Evolutionary conservation across 2,797 vertebrate species (phyloP), one percentile per base, ranked within the genome.

Genomic region (Jordanella pulchra): DNA sequence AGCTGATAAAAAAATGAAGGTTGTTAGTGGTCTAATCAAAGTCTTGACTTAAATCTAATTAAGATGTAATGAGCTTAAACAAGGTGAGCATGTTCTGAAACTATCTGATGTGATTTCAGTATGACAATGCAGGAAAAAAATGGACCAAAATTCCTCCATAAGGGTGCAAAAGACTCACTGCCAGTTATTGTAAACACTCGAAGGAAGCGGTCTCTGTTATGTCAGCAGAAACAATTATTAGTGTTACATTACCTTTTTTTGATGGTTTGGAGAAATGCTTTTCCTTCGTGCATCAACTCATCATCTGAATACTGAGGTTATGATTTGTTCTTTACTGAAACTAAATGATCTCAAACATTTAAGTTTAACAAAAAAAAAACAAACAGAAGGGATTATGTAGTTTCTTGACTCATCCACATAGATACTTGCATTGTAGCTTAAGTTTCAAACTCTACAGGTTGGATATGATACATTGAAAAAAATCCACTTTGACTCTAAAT

Each of bases 401-500:
- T 15, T 47, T 15, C 13, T 2, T 15, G 9, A 44, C 13, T 44
- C 3, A 4, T 44, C 13, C 15, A 56, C 14, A 56, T 55, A 6
- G 2, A 28, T 56, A 27, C 21, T 39, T 39, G 35, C 35, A 39
- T 39, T 39, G 35, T 6, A n/a, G 17, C n/a, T 53, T 53, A 7
- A 28, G 4, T 44, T 45, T 45, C n/a, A n/a, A n/a, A 44, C 9
- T 7, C 61, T 45, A 1, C 25, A 15, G 39, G 27, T 47, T 27
- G 5, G 44, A 71, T 64, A 47, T 42, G 1, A 50, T 30, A 2
- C 27, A 56, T 50, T 10, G 0, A 14, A 45, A 21, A 48, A 71
- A 27, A 56, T 39, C 53, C n/a, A 9, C 10, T 63, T 23, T 48
- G 48, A 69, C 61, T 72, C n/a, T 44, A 61, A 69, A 65, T 44